Percentiles rank a stretch among this genome's conserved stretches.
Conservation (phyloP, 2,113 vertebrate species). For the Esox niger region DNA sequence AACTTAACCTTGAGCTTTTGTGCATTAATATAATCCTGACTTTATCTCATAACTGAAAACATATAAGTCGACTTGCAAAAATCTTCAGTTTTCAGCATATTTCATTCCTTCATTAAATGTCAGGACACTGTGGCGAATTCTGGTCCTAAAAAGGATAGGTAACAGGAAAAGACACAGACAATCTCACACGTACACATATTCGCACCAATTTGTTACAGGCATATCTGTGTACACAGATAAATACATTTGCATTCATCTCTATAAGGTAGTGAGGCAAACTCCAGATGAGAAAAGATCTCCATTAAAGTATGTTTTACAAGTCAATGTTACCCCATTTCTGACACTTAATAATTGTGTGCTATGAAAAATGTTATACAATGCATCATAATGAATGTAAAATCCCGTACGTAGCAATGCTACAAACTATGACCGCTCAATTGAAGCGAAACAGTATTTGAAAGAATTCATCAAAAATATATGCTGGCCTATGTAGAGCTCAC, state of each 20-base stretch:
- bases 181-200: constrained; percentile 1
- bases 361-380: constrained; percentile 46
- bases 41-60: no score
- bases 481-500: constrained; percentile 51
- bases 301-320: constrained; percentile 10
- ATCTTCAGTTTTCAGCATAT: no score
- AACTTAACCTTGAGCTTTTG: neutral
- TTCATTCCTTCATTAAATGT: no score
- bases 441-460: constrained; percentile 52
- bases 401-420: constrained; percentile 50
- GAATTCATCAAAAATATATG: constrained; percentile 66
- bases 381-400: constrained; percentile 33
- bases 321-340: constrained; percentile 24
- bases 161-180: no score
- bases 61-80: no score
- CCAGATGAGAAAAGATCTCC: constrained; percentile 20
- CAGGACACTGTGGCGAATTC: no score
- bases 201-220: constrained; percentile 19
- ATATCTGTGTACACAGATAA: constrained; percentile 37
- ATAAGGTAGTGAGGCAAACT: constrained; percentile 34
- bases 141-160: no score
- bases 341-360: constrained; percentile 34
- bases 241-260: constrained; percentile 38
- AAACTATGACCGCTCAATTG: constrained; percentile 38
- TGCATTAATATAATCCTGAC: constrained; percentile 17